Conservation (phyloP, 2,113 vertebrate genomes). For the Empidonax alnorum region DNA sequence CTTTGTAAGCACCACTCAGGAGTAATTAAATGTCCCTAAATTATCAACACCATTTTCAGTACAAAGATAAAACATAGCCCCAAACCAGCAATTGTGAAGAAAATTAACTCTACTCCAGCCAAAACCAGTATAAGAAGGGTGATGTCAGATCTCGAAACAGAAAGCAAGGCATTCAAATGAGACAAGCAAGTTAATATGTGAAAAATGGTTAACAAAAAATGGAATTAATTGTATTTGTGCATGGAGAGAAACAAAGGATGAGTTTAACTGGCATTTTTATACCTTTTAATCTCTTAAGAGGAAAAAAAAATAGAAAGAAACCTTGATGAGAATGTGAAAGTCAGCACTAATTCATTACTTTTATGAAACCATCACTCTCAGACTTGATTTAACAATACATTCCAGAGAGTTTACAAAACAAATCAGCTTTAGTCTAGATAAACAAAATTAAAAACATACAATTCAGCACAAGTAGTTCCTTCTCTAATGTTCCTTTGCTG, state of each 20-base stretch:
- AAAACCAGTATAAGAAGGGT: neutral
- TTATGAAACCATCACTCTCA: neutral
- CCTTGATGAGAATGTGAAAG: neutral
- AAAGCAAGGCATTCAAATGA: neutral
- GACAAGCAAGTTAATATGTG: neutral
- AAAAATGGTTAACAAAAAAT: neutral
- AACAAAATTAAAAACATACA: neutral
- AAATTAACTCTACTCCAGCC: neutral
- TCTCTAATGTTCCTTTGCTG: neutral
- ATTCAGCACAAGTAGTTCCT: rapidly evolving
- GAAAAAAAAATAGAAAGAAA: neutral
- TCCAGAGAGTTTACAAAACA: neutral
- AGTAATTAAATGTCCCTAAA: neutral
- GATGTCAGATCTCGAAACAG: neutral
- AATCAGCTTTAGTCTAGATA: neutral
- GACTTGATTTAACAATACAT: neutral
- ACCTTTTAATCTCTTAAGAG: neutral
- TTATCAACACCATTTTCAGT: neutral
- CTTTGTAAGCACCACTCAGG: neutral
- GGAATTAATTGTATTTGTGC: neutral
- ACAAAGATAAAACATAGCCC: neutral
- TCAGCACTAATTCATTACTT: neutral
- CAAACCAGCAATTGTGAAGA: neutral
- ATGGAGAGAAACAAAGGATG: neutral
- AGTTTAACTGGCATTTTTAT: neutral